Conservation (phyloP, 2,888 invertebrate species). For the Rhagonycha fulva region DNA sequence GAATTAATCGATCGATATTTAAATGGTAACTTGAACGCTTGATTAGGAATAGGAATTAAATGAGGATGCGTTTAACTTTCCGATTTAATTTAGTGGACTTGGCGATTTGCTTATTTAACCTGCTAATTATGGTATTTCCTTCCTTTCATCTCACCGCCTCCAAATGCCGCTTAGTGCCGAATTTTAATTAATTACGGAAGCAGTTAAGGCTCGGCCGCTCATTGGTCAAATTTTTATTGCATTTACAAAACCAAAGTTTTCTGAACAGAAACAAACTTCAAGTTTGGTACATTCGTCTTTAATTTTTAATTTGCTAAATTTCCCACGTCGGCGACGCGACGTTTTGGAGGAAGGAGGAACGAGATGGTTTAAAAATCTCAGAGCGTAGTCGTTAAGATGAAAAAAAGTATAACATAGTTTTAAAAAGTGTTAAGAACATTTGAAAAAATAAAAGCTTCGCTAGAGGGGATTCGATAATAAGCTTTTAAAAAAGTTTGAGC, state of each 20-base stretch:
- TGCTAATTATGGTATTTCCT: not conserved
- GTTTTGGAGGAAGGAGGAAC: conserved; percentile 27
- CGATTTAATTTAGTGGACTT: not conserved
- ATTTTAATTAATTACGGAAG: not conserved
- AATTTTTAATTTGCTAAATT: not conserved
- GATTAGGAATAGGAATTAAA: not conserved
- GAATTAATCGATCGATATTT: not conserved
- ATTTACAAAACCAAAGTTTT: not conserved
- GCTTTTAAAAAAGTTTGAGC: conserved; percentile 56
- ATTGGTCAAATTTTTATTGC: not conserved
- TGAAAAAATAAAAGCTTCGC: conserved; percentile 47
- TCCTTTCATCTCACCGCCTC: not conserved
- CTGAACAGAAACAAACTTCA: not conserved
- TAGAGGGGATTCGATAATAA: conserved; percentile 53
- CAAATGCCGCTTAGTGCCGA: not conserved
- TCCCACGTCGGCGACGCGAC: not conserved
- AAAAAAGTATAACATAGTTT: conserved; percentile 53
- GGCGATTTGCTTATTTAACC: not conserved
- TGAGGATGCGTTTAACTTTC: not conserved
- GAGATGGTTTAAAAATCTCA: conserved; percentile 30
- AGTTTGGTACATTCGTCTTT: not conserved
- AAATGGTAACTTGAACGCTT: not conserved
- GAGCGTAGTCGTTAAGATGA: conserved; percentile 28
- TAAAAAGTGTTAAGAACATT: conserved; percentile 55
- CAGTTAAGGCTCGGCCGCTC: not conserved